Conservation (phyloP, 1,140 invertebrate genomes). For the Euwallacea fornicatus region DNA sequence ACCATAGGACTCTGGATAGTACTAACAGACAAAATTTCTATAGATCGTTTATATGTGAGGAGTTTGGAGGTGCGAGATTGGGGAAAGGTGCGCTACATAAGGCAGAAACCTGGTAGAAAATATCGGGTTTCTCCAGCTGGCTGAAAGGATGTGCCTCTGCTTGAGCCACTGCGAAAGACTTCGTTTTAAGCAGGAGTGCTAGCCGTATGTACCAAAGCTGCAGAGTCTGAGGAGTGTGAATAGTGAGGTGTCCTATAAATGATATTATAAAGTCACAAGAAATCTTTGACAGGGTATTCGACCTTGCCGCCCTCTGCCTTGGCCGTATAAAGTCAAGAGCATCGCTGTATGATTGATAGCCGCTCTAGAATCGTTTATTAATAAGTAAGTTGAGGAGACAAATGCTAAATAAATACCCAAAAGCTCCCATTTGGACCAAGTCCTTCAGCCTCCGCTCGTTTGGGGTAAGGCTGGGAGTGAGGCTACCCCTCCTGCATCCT, state of each 20-base stretch:
- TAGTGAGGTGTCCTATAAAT: constrained; percentile 59
- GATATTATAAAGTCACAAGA: not conserved
- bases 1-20: constrained; percentile 85
- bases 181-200: constrained; percentile 79
- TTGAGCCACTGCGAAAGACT: constrained; percentile 71
- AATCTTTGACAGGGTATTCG: not conserved
- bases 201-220: constrained; percentile 89
- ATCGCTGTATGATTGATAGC: constrained; percentile 82
- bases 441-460: constrained; percentile 82
- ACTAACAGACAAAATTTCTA: constrained; percentile 53
- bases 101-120: constrained; percentile 74
- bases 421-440: constrained; percentile 75
- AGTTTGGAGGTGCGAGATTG: not conserved
- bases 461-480: constrained; percentile 80
- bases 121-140: constrained; percentile 82
- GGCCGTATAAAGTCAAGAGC: constrained; percentile 76
- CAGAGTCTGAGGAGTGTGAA: constrained; percentile 80
- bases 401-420: constrained; percentile 39
- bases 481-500: constrained; percentile 71
- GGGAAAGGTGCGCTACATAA: not conserved
- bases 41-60: too few relatives aligned
- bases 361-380: constrained; percentile 56
- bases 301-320: constrained; percentile 72
- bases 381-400: not conserved
- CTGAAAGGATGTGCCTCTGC: constrained; percentile 83